Base-by-base conservation (phyloP, 2,113 vertebrate species). In the Microcebus ravelobensis region DNA sequence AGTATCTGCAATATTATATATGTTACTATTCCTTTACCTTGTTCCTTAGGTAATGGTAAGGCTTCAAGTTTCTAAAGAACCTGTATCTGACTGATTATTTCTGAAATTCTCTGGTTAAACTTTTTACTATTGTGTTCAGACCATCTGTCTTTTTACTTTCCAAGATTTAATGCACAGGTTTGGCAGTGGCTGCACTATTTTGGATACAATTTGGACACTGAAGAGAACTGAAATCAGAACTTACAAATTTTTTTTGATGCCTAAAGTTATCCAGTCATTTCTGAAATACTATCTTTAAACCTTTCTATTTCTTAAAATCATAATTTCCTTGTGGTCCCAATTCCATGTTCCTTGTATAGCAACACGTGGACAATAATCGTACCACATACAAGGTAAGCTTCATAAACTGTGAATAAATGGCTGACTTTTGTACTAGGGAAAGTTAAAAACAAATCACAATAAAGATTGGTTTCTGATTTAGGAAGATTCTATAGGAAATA, bases 381-480 rank as follows among this genome's bases (percentile, higher is more conserved):
- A 82, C 39, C 8, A 89, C 10, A 87, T 71, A 93, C 5, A 80
- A 82, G 5, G 45, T 77, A 7, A 77, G 52, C n/a, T 85, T n/a
- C 95, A 57, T 31, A 92, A 52, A 65, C 84, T 77, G 70, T 80
- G 50, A 95, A 76, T 50, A 81, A 80, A 55, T 74, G 21, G 9
- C 8, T 96, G 39, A 21, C 59, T 95, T 71, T 76, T 85, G 77
- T 42, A 87, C 1, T 48, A 87, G 45, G 36, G 34, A 76, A 76
- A 91, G 65, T 65, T 96, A 81, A 90, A 94, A 94, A 67, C 68
- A 95, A 94, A 90, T 67, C 63, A 79, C 57, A 90, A 39, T 76
- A 14, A 85, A 94, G 50, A 79, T 0, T 94, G 29, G 48, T 73
- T 87, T 92, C 45, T 76, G 27, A 85, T 42, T 94, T 77, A 92